Base-by-base conservation (phyloP, 2,797 vertebrate species). In the Nyctibius grandis region DNA sequence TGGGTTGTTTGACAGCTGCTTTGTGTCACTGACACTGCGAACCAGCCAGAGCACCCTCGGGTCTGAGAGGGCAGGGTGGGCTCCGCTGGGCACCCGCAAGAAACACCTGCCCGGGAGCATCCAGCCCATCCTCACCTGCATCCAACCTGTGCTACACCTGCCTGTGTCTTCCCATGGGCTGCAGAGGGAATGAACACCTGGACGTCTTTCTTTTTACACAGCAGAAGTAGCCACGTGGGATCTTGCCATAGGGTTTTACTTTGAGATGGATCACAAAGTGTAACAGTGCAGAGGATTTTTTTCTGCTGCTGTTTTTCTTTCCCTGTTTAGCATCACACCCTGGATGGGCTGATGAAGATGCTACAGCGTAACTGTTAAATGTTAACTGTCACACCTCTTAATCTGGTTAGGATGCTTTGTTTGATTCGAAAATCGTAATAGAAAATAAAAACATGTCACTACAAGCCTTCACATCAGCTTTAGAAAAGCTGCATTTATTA, bases 171-270 rank as follows among this genome's bases (percentile, higher is more conserved):
- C 56, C 42, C 1, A 0, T 0, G 18, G 21, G 36, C 34, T 59
- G 63, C 61, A 36, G 38, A 25, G 34, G 29, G 45, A 5, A 12
- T 4, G 57, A 23, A 4, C 0, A 1, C 48, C n/a, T 2, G 3
- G 47, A 9, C 6, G 11, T 16, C 11, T 67, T 63, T 59, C 14
- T 34, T 56, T 47, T 23, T 5, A 29, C 29, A 0, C 0, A 3
- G 28, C 4, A 0, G 29, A 57, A 45, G 61, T 5, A 48, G 54
- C 59, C 48, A 15, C 48, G 28, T 23, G 36, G 77, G 25, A 6
- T 31, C 16, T 33, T 15, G 10, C 40, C 33, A 0, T 4, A 2
- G 34, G 12, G 10, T 9, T 19, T 12, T 60, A 9, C 42, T 64
- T 38, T 8, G 25, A n/a, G 76, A 11, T 29, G 45, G 22, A 29